Conservation (phyloP, 2,888 invertebrate species). For the Galerucella nymphaeae region DNA sequence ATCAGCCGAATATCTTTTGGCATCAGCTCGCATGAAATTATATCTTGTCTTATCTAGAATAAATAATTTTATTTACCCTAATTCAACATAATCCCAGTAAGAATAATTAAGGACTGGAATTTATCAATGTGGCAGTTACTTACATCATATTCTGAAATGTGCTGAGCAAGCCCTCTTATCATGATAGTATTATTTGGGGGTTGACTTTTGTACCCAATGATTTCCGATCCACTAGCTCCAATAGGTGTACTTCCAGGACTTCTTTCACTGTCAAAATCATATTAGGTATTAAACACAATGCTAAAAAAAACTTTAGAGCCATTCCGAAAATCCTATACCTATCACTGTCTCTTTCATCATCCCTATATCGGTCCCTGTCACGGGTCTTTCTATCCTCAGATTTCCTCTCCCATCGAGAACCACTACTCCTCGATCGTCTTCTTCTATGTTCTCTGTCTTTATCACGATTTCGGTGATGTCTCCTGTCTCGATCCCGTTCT, state of each 20-base stretch:
- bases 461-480: conserved; percentile 56
- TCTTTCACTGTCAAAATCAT: conserved; percentile 62
- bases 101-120: too few relatives aligned
- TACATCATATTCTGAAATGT: conserved; percentile 82
- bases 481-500: conserved; percentile 56
- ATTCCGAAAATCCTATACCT: conserved; percentile 59
- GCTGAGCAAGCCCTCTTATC: conserved; percentile 78
- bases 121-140: conserved; percentile 56
- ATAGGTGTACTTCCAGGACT: conserved; percentile 61
- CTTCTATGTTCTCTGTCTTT: conserved; percentile 58
- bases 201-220: conserved; percentile 65
- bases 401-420: conserved; percentile 62
- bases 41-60: conserved; percentile 79
- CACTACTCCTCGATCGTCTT: conserved; percentile 59
- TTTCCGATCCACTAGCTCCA: conserved; percentile 65
- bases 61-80: conserved; percentile 39
- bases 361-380: conserved; percentile 62
- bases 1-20: conserved; percentile 86
- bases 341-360: conserved; percentile 65
- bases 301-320: conserved; percentile 48
- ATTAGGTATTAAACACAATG: conserved; percentile 52
- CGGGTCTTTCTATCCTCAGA: conserved; percentile 59
- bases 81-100: not conserved
- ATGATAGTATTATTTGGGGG: conserved; percentile 76
- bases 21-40: conserved; percentile 78